These are phyloP conservation scores for Lasioglossum vierecki DNA, from an alignment of 2,888 invertebrate genomes.

Conservation along the genomic window DNA sequence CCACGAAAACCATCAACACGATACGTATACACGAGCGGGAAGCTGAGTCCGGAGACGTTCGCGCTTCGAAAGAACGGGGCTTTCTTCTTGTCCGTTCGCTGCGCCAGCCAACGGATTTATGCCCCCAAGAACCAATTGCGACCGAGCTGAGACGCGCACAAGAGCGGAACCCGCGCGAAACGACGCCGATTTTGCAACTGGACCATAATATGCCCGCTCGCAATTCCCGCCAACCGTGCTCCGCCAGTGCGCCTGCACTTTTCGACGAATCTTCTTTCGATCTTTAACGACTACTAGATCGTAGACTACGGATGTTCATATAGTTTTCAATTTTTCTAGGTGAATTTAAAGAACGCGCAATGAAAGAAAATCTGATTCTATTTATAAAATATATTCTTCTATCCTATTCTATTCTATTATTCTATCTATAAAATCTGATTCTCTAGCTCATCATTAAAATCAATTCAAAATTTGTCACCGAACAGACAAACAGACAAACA, in stretches of 20 bases:
- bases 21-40: slow-evolving; percentile 17
- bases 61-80: slow-evolving; percentile 28
- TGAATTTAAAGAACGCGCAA: too few species aligned
- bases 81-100: slow-evolving; percentile 27
- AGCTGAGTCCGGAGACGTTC: not conserved
- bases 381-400: too few species aligned
- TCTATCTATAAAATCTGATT: too few species aligned
- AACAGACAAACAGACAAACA: too few species aligned
- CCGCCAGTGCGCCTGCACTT: not conserved
- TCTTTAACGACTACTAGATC: too few species aligned
- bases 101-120: slow-evolving; percentile 36
- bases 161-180: slow-evolving; percentile 60
- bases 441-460: too few species aligned
- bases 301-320: too few species aligned
- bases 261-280: not conserved
- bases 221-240: not conserved
- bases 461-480: too few species aligned
- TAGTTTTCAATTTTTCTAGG: too few species aligned
- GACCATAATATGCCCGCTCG: slow-evolving; percentile 7
- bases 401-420: too few species aligned
- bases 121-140: slow-evolving; percentile 49
- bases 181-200: slow-evolving; percentile 46
- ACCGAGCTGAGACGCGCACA: slow-evolving; percentile 45
- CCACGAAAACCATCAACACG: slow-evolving; percentile 50
- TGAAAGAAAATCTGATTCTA: too few species aligned